Conservation (phyloP, 2,113 vertebrate genomes). For the Apistogramma diplotaenia region DNA sequence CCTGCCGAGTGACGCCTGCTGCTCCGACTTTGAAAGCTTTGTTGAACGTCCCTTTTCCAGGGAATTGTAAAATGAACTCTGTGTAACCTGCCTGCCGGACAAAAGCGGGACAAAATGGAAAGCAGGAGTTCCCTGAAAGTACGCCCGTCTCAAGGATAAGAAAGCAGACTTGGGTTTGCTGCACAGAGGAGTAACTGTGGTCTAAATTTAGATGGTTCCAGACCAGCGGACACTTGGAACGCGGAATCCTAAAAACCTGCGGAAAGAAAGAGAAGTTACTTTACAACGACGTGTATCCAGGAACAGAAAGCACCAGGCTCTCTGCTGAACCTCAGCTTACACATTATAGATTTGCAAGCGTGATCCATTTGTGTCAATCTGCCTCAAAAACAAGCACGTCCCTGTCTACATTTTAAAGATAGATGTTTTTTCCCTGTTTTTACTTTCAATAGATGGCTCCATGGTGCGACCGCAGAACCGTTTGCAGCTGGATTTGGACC, state of each 20-base stretch:
- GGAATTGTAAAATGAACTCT: conserved; percentile 30
- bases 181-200: conserved; percentile 47
- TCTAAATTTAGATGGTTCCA: conserved; percentile 72
- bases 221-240: conserved; percentile 55
- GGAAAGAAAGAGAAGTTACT: conserved; percentile 22
- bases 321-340: neutral
- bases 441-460: conserved; percentile 62
- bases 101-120: conserved; percentile 42
- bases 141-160: conserved; percentile 15
- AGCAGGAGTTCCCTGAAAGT: conserved; percentile 54
- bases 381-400: conserved; percentile 37
- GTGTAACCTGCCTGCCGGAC: conserved; percentile 31
- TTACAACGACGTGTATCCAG: neutral
- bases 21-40: neutral
- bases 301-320: neutral
- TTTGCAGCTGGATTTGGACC: conserved; percentile 70
- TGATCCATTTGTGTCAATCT: neutral
- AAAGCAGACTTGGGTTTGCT: conserved; percentile 42
- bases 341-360: conserved; percentile 19
- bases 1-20: conserved; percentile 3
- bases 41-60: neutral
- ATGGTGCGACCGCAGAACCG: conserved; percentile 58
- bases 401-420: conserved; percentile 51
- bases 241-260: conserved; percentile 36
- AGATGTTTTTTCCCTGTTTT: conserved; percentile 44